Base-by-base conservation (phyloP, 2,113 vertebrate species). In the Vanacampus margaritifer region DNA sequence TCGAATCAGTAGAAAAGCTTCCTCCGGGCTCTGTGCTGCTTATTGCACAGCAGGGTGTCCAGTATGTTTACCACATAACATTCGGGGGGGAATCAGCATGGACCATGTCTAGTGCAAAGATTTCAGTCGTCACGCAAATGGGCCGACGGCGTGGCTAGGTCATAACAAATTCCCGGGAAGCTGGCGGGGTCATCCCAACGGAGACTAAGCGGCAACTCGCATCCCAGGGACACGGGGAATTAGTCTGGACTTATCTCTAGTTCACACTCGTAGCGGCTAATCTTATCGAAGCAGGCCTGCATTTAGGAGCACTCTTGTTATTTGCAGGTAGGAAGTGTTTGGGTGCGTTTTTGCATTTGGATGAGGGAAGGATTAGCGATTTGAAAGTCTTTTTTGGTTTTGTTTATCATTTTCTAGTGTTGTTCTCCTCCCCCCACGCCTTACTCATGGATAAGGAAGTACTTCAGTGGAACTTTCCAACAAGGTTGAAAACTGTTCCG, bases 191-290 rank as follows among this genome's bases (percentile, higher is more conserved):
- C 79, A 64, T 3, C 63, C 80, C 60, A 24, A 21, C 43, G 80
- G 80, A 24, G 82, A 80, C 75, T 67, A 76, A 19, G 76, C 67
- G 57, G 73, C 72, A 75, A 78, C 69, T 71, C 50, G 68, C 66
- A 76, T 75, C 72, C 45, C 45, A 24, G 35, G 84, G 82, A 81
- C 74, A 64, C 2, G 36, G 64, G 69, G 75, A 84, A 84, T 89
- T 81, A 78, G 74, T 75, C 65, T 43, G 50, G 68, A 64, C 80
- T 90, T 90, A 90, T 91, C 89, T 90, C 66, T 28, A 70, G 57
- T 74, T 73, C 70, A 24, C 89, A 90, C 84, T 80, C 82, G 62
- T 69, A 54, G 64, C 75, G 59, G 68, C 23, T 85, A 75, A 86
- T 87, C 84, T 89, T 74, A 88, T 89, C 88, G 63, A 26, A 35